Evolutionary conservation across 2,113 vertebrate genomes (phyloP).

Genomic region (Xiphorhynchus elegans): DNA sequence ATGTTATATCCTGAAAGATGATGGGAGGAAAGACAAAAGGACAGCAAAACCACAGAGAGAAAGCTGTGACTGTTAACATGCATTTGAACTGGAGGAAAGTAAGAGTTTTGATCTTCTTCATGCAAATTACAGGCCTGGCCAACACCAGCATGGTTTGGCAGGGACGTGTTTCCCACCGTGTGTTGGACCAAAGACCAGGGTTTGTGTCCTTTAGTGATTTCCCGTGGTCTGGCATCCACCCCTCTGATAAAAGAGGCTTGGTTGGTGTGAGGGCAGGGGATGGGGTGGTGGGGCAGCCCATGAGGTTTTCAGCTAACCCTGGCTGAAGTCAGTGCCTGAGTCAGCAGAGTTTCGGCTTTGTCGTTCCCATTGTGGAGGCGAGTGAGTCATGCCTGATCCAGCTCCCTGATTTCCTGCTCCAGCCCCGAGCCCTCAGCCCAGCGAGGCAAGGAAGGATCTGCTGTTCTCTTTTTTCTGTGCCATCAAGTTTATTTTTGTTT

Average conservation of each 20-base stretch:
- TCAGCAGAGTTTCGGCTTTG: conserved; percentile 71
- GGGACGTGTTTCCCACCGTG: neutral
- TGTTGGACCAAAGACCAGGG: neutral
- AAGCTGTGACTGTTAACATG: neutral
- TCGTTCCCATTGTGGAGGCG: conserved; percentile 29
- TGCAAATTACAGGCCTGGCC: neutral
- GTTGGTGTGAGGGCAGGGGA: neutral
- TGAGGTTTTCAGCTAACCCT: neutral
- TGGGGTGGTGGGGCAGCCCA: neutral
- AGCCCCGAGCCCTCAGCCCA: neutral
- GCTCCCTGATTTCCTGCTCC: conserved; percentile 1
- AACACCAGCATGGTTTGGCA: neutral
- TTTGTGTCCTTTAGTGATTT: neutral
- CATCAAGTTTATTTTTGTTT: conserved; percentile 24
- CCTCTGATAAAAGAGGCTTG: neutral
- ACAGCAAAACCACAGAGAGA: neutral
- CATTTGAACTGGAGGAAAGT: neutral
- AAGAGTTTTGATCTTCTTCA: neutral
- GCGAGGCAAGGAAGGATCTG: neutral
- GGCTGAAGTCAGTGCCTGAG: conserved; percentile 47
- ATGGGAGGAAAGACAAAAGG: neutral
- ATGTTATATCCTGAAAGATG: neutral
- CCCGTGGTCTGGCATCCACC: neutral
- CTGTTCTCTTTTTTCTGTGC: neutral
- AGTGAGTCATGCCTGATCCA: conserved; percentile 39